Evolutionary conservation across 2,113 vertebrate species (phyloP).

Genomic region (Poicephalus gulielmi): DNA sequence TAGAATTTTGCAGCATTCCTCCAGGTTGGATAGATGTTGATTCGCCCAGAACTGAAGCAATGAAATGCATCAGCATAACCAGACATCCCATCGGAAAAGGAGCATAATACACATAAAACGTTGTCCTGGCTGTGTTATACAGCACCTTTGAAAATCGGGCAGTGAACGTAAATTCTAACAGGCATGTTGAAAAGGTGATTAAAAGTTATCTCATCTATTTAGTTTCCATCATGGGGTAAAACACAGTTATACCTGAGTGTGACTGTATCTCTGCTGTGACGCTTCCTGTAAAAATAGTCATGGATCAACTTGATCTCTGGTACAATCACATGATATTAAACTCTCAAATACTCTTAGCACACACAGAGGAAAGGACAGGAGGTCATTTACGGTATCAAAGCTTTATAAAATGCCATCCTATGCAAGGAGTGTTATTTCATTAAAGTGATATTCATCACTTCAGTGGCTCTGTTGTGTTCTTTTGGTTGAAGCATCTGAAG

Average conservation of each 20-base stretch:
- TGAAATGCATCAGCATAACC: neutral
- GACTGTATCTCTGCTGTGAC: neutral
- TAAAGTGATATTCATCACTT: neutral
- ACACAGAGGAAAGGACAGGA: neutral
- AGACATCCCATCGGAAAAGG: neutral
- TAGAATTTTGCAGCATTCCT: neutral
- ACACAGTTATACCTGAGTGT: neutral
- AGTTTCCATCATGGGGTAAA: neutral
- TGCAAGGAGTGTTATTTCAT: neutral
- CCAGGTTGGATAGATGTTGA: neutral
- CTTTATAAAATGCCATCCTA: neutral
- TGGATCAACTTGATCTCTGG: neutral
- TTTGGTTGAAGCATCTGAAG: slow-evolving; percentile 20
- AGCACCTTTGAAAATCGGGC: neutral
- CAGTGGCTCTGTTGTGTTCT: slow-evolving; percentile 8
- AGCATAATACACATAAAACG: neutral
- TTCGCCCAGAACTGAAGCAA: neutral
- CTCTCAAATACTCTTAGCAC: neutral
- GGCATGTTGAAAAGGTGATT: neutral
- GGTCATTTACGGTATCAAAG: neutral
- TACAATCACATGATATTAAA: neutral
- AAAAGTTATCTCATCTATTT: neutral
- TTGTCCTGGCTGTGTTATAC: neutral
- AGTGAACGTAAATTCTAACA: neutral
- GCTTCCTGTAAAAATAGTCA: neutral